Evolutionary conservation across 2,113 vertebrate species (phyloP), one percentile per base, ranked within the genome.

Genomic region (Bettongia penicillata): DNA sequence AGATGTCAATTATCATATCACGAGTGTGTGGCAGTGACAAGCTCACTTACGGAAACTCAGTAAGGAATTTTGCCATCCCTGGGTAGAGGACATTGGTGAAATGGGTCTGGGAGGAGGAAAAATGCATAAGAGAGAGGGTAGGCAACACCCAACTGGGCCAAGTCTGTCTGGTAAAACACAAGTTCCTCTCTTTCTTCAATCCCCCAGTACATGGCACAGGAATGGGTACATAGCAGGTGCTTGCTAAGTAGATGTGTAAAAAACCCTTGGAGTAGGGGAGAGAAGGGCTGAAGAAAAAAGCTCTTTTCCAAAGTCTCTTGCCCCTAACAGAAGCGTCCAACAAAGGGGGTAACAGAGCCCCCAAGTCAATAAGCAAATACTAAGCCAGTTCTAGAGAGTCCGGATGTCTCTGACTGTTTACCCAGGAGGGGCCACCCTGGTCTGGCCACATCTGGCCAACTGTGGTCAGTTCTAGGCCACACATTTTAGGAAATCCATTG

Each of bases 101-200:
- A 2, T 84, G n/a, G n/a, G 8, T 84, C 68, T 43, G 37, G 68
- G 68, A 84, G n/a, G 61, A 77, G 31, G 61, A 77, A 37, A 77
- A n/a, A 77, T 14, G 31, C 31, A 77, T 77, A 31, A 77, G 14
- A 37, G 61, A 37, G 16, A 77, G 14, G 68, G 5, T 77, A 37
- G 37, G 37, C 68, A 77, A n/a, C 5, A 77, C 16, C 37, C 68
- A 77, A 77, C 28, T 77, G 68, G 31, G 16, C 37, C 31, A 37
- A 37, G 61, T 12, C 37, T 77, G 22, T 37, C 11, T n/a, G 68
- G 68, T 22, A 43, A 23, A 84, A 43, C 68, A 22, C 7, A 84
- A 84, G n/a, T n/a, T 91, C 1, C 2, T 94, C n/a, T 95, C 92
- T 3, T 93, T 95, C 16, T 95, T 94, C 22, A 84, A 84, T 84